A percentile compares a stretch with the other conserved stretches of the same genome.
phyloP scores from a whole-genome alignment of 2,113 vertebrate genomes.

The Cyprinus carpio region DNA sequence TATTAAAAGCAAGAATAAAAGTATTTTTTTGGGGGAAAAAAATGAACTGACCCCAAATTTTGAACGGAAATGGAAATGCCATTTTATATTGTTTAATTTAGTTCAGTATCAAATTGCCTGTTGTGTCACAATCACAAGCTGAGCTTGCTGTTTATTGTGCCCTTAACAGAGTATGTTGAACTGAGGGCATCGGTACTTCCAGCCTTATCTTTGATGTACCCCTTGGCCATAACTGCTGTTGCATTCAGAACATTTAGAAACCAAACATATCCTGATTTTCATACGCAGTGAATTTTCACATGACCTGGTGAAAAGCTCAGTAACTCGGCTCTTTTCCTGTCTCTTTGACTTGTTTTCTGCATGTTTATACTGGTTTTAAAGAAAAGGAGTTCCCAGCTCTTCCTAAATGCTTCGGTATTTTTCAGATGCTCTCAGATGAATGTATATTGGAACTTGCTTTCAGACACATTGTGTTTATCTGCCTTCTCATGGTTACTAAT shows the following conservation, averaged over 20 bases:
- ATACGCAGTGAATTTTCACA: neutral
- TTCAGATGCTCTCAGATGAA: neutral
- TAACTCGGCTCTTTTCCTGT: neutral
- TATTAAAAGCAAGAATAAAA: no score
- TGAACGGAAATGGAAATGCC: no score
- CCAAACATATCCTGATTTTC: neutral
- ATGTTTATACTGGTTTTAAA: neutral
- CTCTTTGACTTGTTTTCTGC: neutral
- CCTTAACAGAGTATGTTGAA: no score
- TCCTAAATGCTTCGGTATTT: no score
- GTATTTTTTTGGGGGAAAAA: no score
- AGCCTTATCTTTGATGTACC: neutral
- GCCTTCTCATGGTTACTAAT: neutral
- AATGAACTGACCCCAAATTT: no score
- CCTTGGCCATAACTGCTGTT: neutral
- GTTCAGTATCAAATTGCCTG: no score
- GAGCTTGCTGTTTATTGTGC: no score
- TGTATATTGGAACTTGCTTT: neutral
- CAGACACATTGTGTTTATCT: constrained; percentile 6
- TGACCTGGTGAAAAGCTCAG: neutral
- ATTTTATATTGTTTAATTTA: no score
- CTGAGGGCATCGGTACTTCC: neutral
- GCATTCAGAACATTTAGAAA: neutral
- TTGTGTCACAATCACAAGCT: no score
- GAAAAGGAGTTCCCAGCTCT: neutral